phyloP scores from a whole-genome alignment of 1,140 invertebrate species.

The Aphidius gifuensis region DNA sequence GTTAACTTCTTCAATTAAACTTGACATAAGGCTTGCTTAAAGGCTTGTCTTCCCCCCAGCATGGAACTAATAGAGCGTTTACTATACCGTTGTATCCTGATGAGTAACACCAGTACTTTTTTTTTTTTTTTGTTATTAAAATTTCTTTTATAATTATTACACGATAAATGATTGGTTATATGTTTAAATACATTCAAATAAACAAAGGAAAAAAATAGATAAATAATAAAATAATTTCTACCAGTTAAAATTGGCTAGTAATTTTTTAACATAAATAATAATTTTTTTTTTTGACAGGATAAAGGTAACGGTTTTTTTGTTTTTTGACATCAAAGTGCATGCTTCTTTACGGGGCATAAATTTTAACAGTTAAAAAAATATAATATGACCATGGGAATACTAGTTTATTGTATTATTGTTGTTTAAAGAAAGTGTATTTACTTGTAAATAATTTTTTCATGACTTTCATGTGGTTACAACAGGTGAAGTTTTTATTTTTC shows the following conservation, averaged over 20 bases:
- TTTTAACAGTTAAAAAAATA: conserved; percentile 20
- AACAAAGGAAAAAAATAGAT: too few relatives aligned
- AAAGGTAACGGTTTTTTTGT: not conserved
- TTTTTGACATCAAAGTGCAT: conserved; percentile 5
- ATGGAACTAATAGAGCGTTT: conserved; percentile 17
- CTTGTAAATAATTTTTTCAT: not conserved
- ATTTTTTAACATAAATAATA: too few relatives aligned
- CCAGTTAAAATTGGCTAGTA: too few relatives aligned
- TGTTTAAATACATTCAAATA: too few relatives aligned
- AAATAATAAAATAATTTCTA: too few relatives aligned
- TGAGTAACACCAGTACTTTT: not conserved
- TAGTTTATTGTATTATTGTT: conserved; percentile 7
- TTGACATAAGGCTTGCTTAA: conserved; percentile 20
- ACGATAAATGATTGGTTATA: too few relatives aligned
- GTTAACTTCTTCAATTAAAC: conserved; percentile 17
- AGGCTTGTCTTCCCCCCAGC: not conserved
- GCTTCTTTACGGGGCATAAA: conserved; percentile 28
- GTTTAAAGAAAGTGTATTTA: conserved; percentile 11
- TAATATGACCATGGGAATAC: not conserved
- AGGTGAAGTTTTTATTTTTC: conserved; percentile 23
- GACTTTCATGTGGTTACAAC: not conserved
- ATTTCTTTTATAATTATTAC: too few relatives aligned
- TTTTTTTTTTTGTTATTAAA: not conserved
- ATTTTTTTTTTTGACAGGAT: not conserved
- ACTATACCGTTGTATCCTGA: conserved; percentile 15